Evolutionary conservation across 2,113 vertebrate species (phyloP), one percentile per base, ranked within the genome.

Genomic region (Cebus imitator): DNA sequence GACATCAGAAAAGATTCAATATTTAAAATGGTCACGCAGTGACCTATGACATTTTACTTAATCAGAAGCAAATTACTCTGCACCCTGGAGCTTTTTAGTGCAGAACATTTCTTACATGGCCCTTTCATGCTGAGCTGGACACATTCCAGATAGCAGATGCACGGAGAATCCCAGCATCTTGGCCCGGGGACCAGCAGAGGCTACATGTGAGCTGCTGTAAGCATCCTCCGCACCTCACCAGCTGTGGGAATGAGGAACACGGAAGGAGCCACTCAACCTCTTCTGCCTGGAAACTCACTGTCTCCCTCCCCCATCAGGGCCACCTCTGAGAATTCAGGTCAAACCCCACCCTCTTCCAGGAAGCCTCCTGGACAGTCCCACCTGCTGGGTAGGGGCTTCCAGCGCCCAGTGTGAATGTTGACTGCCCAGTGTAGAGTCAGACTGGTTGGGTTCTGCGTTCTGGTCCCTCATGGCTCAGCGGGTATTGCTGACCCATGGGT

Each of bases 211-310:
- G 64, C 35, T 0, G 13, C n/a, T 8, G 6, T 21, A 11, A 30
- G 81, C 23, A 0, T 27, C 1, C 2, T 8, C 40, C 9, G 13
- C 48, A 43, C 57, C 57, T 68, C 48, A 2, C 14, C 21, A 30
- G 32, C 27, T 0, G 0, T 58, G 57, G 25, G 48, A 35, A 81
- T 0, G 6, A n/a, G 32, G 35, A 45, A 52, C 78, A 43, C 37
- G 0, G 37, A 35, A 45, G 43, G 75, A 16, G 6, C 3, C 27
- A 0, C 50, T 25, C 35, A 55, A 6, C 9, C 50, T n/a, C 50
- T n/a, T 13, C 10, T 3, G 1, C 35, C 43, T 78, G 43, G 75
- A 78, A 45, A 16, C 14, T 43, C 10, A 2, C 75, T 75, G 37
- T 32, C 16, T 30, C 27, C 45, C 75, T 45, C 43, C 32, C 5